phyloP scores from a whole-genome alignment of 2,888 invertebrate species.

The Pristionchus entomophagus region DNA sequence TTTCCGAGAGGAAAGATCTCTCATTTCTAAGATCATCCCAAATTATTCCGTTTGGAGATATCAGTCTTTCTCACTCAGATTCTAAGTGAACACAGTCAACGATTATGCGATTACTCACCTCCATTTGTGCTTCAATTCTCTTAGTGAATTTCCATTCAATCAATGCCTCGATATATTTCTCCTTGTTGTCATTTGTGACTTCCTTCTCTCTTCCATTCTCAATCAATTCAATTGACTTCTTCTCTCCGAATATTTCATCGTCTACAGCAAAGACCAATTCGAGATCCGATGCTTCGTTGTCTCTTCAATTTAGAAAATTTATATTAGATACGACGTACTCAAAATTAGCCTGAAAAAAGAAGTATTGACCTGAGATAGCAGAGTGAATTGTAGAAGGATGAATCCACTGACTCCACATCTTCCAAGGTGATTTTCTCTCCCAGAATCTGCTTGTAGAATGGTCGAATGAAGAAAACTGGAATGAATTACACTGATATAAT shows the following conservation, averaged over 20 bases:
- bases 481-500: conserved; percentile 52
- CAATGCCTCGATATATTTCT: conserved; percentile 93
- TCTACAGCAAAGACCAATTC: conserved; percentile 96
- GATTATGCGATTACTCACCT: no score
- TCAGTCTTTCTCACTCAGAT: no score
- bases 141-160: conserved; percentile 98
- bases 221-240: conserved; percentile 81
- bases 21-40: no score
- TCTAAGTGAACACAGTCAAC: no score
- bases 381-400: conserved; percentile 97
- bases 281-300: conserved; percentile 86
- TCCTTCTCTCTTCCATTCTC: conserved; percentile 85
- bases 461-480: conserved; percentile 95
- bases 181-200: conserved; percentile 93
- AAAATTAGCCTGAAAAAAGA: not conserved
- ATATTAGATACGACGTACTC: no score
- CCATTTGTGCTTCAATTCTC: conserved; percentile 97
- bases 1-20: no score
- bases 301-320: conserved; percentile 41
- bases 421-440: conserved; percentile 92
- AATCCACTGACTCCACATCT: conserved; percentile 99
- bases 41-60: no score
- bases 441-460: conserved; percentile 99
- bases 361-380: conserved; percentile 84
- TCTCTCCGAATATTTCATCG: conserved; percentile 92